Evolutionary conservation across 1,140 invertebrate genomes (phyloP).

Genomic region (Saccostrea echinata): DNA sequence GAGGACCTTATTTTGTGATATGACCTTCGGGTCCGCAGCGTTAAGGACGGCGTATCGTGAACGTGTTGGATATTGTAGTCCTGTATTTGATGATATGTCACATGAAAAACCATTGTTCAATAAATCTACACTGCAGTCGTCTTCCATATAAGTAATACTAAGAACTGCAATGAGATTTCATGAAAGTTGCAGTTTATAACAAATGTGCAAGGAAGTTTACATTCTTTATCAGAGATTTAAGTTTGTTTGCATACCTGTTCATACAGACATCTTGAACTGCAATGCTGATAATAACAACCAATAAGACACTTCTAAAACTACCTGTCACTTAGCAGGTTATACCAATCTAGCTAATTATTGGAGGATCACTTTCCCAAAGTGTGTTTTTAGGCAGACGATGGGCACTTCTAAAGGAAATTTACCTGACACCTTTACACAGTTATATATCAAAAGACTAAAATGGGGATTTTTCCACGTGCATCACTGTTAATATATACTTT

Average conservation of each 20-base stretch:
- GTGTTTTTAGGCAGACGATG: not conserved
- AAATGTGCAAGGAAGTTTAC: not conserved
- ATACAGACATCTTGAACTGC: not conserved
- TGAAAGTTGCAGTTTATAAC: no score
- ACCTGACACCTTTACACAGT: not conserved
- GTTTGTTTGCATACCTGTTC: not conserved
- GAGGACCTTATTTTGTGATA: not conserved
- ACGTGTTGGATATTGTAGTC: slow-evolving; percentile 7
- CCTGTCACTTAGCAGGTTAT: not conserved
- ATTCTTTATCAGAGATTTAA: not conserved
- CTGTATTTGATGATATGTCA: not conserved
- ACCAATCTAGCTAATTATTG: not conserved
- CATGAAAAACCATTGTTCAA: not conserved
- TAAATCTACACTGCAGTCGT: not conserved
- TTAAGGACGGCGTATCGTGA: not conserved
- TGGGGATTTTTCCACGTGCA: no score
- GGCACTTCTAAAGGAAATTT: not conserved
- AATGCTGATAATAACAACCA: not conserved
- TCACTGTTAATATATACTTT: no score
- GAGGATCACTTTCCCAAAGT: not conserved
- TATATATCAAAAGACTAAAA: no score
- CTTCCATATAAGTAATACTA: no score
- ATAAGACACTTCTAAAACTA: not conserved
- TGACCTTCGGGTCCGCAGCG: not conserved
- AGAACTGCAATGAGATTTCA: no score